Base-by-base conservation (phyloP, 2,888 invertebrate species). In the Yponomeuta evonymella region DNA sequence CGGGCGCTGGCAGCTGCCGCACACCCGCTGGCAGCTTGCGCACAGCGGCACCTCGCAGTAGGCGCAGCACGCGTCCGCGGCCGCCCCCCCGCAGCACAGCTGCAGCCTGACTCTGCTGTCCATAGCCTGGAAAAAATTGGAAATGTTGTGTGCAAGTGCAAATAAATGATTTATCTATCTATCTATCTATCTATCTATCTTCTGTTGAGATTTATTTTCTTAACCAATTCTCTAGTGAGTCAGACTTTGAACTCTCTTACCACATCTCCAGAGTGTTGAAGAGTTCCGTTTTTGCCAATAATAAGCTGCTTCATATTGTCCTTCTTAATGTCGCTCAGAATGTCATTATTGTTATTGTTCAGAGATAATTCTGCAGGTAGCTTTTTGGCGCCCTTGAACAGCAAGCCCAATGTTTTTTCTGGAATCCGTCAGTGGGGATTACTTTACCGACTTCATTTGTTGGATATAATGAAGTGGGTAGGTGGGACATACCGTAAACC, bases 321-420 rank as follows among this genome's bases (percentile, higher is more conserved):
- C 73, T 82, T 86, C 72, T 78, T 85, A 11, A 72, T 73, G 33
- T 73, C 69, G 43, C 73, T 75, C 1, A 73, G 58, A 11, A 70
- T 62, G 64, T 78, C 78, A 58, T 43, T 43, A 43, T 58, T 58
- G 51, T 58, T 58, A 15, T 58, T 58, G 15, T 58, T 58, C 51
- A 58, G 51, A 58, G 15, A 15, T 58, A 15, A 58, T 48, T 77
- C 73, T 1, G 73, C 67, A 3, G 74, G 62, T 23, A 76, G 71
- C 76, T 86, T 89, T 69, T 85, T 89, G 6, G 91, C 88, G 8
- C 91, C 91, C 75, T 79, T 82, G 69, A 79, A 91, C 51, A 91
- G 78, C 29, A 89, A 78, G 11, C 85, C 75, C 66, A 91, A 76
- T 0, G 91, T 91, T 79, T 89, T 91, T 74, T 87, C 92, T 92